Evolutionary conservation across 2,888 invertebrate genomes (phyloP).

Genomic region (Hololepta plana): DNA sequence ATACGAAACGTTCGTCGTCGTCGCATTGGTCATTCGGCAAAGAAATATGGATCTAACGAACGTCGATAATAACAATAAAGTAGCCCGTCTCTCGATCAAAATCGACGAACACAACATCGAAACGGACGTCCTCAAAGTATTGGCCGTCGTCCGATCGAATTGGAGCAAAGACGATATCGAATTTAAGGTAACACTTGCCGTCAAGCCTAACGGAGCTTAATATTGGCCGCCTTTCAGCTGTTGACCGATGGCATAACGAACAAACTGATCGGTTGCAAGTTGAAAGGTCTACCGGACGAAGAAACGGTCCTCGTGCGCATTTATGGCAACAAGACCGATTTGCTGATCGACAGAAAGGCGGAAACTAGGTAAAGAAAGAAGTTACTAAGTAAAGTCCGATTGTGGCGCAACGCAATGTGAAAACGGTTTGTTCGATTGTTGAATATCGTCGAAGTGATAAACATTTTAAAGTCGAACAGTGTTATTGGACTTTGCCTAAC

Average conservation of each 20-base stretch:
- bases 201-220: too few relatives aligned
- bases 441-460: too few relatives aligned
- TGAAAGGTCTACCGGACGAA: slow-evolving; percentile 25
- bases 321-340: slow-evolving; percentile 86
- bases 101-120: slow-evolving; percentile 42
- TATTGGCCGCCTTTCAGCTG: slow-evolving; percentile 39
- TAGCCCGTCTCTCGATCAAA: slow-evolving; percentile 6
- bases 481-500: too few relatives aligned
- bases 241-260: slow-evolving; percentile 93
- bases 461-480: too few relatives aligned
- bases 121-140: slow-evolving; percentile 48
- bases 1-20: too few relatives aligned
- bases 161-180: slow-evolving; percentile 47
- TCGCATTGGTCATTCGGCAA: too few relatives aligned
- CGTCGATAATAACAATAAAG: too few relatives aligned
- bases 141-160: slow-evolving; percentile 46
- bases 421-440: too few relatives aligned
- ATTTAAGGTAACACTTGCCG: slow-evolving; percentile 50
- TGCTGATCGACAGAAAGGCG: slow-evolving; percentile 73
- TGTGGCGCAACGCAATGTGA: too few relatives aligned
- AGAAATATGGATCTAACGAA: too few relatives aligned
- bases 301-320: slow-evolving; percentile 73
- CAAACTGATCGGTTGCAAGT: slow-evolving; percentile 60
- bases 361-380: slow-evolving; percentile 59
- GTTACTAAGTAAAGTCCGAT: too few relatives aligned